phyloP scores from a whole-genome alignment of 2,113 vertebrate species.

The Sphyrna mokarran region DNA sequence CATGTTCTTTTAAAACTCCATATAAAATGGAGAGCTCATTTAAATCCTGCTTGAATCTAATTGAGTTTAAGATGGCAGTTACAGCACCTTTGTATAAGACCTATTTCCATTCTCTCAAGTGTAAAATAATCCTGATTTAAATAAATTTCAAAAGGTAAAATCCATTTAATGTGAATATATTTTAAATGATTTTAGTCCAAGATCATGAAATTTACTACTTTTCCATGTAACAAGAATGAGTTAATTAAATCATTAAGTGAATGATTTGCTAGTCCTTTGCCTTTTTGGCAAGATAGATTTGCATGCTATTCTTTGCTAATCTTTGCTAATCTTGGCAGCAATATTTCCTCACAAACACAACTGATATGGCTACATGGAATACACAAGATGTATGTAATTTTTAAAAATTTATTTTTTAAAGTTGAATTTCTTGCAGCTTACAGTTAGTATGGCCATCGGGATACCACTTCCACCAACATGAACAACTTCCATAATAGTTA shows the following conservation, averaged over 20 bases:
- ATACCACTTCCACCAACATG: neutral
- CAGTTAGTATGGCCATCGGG: neutral
- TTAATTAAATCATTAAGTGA: neutral
- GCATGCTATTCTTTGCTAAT: neutral
- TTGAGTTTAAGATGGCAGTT: constrained; percentile 10
- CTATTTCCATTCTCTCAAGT: constrained; percentile 22
- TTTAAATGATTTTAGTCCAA: constrained; percentile 22
- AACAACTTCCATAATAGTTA: neutral
- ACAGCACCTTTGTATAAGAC: neutral
- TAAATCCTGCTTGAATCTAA: constrained; percentile 7
- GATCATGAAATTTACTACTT: constrained; percentile 7
- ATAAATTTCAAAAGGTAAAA: neutral
- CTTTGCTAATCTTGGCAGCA: neutral
- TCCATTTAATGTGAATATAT: neutral
- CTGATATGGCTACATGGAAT: neutral
- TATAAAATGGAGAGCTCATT: neutral
- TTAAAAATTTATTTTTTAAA: neutral
- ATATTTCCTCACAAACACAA: neutral
- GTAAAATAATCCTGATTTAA: constrained; percentile 6
- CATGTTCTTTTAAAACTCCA: neutral
- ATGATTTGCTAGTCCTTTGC: no score
- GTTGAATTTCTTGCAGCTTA: neutral
- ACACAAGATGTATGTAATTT: neutral
- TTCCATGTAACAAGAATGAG: neutral
- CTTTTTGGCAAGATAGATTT: neutral